Evolutionary conservation across 2,888 invertebrate species (phyloP).

Genomic region (Herminia tarsipennalis): DNA sequence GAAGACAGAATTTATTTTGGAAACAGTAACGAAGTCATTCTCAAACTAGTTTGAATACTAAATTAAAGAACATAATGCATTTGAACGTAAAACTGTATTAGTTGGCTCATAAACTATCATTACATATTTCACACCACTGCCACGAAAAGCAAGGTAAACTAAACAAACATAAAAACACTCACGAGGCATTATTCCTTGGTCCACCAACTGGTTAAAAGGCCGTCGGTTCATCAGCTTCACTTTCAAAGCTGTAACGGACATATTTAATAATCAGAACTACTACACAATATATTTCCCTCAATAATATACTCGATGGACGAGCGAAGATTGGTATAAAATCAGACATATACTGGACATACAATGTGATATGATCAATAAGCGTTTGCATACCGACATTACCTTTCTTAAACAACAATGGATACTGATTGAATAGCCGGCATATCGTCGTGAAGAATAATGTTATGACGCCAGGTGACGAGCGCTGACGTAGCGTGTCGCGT

Average conservation of each 20-base stretch:
- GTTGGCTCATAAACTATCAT: too few species aligned
- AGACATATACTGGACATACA: constrained; percentile 17
- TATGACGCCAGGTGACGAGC: constrained; percentile 75
- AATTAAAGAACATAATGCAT: too few species aligned
- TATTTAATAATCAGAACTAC: constrained; percentile 30
- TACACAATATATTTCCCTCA: constrained; percentile 25
- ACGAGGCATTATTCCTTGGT: constrained; percentile 99
- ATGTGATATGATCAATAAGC: constrained; percentile 31
- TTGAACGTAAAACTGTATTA: too few species aligned
- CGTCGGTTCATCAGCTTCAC: constrained; percentile 98
- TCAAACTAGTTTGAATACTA: too few species aligned
- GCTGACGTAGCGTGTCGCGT: constrained; percentile 65
- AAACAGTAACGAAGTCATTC: too few species aligned
- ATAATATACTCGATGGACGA: constrained; percentile 30
- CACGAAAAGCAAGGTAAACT: background rate
- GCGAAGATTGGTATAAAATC: constrained; percentile 17
- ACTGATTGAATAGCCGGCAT: constrained; percentile 62
- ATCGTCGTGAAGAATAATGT: constrained; percentile 55
- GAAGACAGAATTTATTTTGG: constrained; percentile 13
- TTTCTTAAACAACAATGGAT: constrained; percentile 67
- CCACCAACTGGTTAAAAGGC: constrained; percentile 97
- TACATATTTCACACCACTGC: background rate
- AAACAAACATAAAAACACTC: constrained; percentile 84
- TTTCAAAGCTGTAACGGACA: constrained; percentile 94
- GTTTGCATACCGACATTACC: constrained; percentile 49